Evolutionary conservation across 2,113 vertebrate species (phyloP), one percentile per base, ranked within the genome.

Genomic region (Carassius carassius): DNA sequence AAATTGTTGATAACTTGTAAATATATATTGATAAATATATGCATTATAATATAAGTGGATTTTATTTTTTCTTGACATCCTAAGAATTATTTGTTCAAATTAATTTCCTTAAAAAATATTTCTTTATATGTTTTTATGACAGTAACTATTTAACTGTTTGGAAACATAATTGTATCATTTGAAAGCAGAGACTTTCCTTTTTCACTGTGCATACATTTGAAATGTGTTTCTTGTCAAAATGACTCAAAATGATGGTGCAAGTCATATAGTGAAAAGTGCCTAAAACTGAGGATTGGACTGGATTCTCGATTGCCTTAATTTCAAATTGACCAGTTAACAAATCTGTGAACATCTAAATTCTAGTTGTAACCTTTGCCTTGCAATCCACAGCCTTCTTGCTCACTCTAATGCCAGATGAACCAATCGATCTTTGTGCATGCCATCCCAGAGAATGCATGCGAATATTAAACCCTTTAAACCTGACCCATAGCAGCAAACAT

Each of bases 371-470:
- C n/a, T 47, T 84, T 37, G 60, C 58, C 79, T 78, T 78, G 37
- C 65, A 44, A 83, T 82, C 56, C 60, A 23, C 19, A 32, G 54
- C 58, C 19, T 62, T 67, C 73, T 82, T 82, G 14, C 32, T 58
- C 47, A 21, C 54, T 54, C 47, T 54, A 35, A 81, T 82, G 74
- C 77, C 82, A 80, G 85, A 82, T 79, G 49, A 56, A 72, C 60
- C 58, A 77, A 76, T 25, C 4, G 41, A 65, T 78, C 82, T 65
- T 16, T 81, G 14, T 82, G 88, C 84, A 83, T 87, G 86, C 77
- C n/a, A 63, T 74, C 65, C 63, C 60, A 75, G 11, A 82, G 85
- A 84, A 74, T 73, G 84, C 86, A 89, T 87, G 88, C 69, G 14
- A 78, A 78, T 74, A 49, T 67, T 67, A 86, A 67, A 81, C 51